A percentile compares a stretch with the other conserved stretches of the same genome.
phyloP scores from a whole-genome alignment of 2,888 invertebrate species.

The Drosophila setosimentum region DNA sequence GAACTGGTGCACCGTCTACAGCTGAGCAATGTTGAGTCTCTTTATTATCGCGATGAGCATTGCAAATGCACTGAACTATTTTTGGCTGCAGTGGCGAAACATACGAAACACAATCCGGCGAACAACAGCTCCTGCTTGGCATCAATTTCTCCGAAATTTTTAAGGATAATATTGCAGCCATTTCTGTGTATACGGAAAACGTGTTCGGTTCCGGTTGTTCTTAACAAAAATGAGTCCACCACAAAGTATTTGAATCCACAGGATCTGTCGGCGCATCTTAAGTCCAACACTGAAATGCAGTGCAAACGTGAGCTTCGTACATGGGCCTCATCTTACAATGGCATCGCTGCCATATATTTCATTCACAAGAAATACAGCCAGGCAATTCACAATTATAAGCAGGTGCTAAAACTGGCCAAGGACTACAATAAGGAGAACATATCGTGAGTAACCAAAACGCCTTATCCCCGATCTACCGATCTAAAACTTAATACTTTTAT shows the following conservation, averaged over 20 bases:
- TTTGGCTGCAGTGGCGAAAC: slow-evolving; percentile 83
- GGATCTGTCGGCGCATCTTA: slow-evolving; percentile 89
- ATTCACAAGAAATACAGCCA: slow-evolving; percentile 86
- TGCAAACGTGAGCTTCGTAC: slow-evolving; percentile 88
- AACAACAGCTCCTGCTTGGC: slow-evolving; percentile 74
- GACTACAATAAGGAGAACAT: slow-evolving; percentile 76
- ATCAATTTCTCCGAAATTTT: slow-evolving; percentile 85
- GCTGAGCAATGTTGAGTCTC: slow-evolving; percentile 90
- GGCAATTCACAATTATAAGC: slow-evolving; percentile 88
- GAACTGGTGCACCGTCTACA: slow-evolving; percentile 87
- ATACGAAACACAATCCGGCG: slow-evolving; percentile 46
- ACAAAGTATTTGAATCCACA: slow-evolving; percentile 87
- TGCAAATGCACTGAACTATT: slow-evolving; percentile 86
- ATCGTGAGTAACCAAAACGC: slow-evolving; percentile 56
- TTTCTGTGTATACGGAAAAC: slow-evolving; percentile 89
- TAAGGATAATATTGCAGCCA: slow-evolving; percentile 87
- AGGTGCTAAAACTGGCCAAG: slow-evolving; percentile 86
- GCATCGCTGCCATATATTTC: slow-evolving; percentile 88
- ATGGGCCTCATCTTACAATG: slow-evolving; percentile 89
- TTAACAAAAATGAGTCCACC: slow-evolving; percentile 36
- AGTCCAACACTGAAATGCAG: slow-evolving; percentile 87
- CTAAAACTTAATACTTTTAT: neutral
- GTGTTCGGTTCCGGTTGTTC: slow-evolving; percentile 88
- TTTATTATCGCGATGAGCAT: slow-evolving; percentile 90
- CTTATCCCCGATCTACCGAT: neutral